Conservation (phyloP, 2,113 vertebrate genomes). For the Sakesphorus luctuosus region DNA sequence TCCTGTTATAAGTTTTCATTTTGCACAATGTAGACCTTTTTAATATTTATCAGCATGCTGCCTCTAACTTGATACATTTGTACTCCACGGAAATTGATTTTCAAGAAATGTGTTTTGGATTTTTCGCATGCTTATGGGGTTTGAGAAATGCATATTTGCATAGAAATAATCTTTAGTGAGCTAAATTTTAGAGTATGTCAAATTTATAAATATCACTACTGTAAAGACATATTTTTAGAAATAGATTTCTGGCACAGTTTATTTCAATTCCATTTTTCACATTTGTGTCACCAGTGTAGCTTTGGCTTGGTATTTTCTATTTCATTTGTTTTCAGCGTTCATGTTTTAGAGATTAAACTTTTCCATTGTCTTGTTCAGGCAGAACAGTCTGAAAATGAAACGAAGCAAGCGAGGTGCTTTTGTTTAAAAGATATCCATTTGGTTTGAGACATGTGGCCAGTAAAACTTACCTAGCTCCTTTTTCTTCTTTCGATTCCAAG, state of each 20-base stretch:
- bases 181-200: slow-evolving; percentile 78
- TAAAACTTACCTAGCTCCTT: not conserved
- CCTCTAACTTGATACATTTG: slow-evolving; percentile 71
- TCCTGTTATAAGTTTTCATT: slow-evolving; percentile 65
- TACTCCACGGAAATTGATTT: slow-evolving; percentile 84
- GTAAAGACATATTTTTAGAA: slow-evolving; percentile 67
- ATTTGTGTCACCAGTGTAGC: slow-evolving; percentile 42
- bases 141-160: slow-evolving; percentile 79
- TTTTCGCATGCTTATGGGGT: slow-evolving; percentile 74
- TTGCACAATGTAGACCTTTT: slow-evolving; percentile 79
- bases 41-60: slow-evolving; percentile 82
- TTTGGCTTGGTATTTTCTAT: slow-evolving; percentile 53
- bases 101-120: slow-evolving; percentile 85
- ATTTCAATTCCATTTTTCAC: slow-evolving; percentile 67
- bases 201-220: slow-evolving; percentile 68
- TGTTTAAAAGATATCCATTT: slow-evolving; percentile 15
- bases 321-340: slow-evolving; percentile 53
- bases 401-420: not conserved
- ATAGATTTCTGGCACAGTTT: slow-evolving; percentile 56
- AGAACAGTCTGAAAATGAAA: slow-evolving; percentile 42
- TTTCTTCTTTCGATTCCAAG: not conserved
- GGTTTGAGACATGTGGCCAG: not conserved
- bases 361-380: slow-evolving; percentile 14
- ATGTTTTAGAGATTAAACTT: slow-evolving; percentile 58
- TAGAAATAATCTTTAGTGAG: slow-evolving; percentile 86